Base-by-base conservation (phyloP, 2,888 invertebrate species). In the Cephus spinipes region DNA sequence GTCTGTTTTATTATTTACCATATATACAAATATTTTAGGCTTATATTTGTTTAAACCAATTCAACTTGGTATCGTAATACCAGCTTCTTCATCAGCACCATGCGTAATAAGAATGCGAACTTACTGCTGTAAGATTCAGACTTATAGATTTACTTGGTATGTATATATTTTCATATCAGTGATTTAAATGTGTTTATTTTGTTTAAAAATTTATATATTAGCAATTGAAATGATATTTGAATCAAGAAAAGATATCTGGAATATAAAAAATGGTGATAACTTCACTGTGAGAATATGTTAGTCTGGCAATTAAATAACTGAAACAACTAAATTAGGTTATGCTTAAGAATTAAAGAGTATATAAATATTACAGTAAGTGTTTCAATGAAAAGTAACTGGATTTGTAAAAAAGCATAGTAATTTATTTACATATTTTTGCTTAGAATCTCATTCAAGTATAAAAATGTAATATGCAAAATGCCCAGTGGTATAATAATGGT, bases 341-440 rank as follows among this genome's bases (percentile, higher is more conserved):
- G 9, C 55, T 55, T 23, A 23, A 9, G 40, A 55, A 55, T 55
- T 55, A 55, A 23, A 23, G 2, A 55, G 2, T 55, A 40, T 40
- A 6, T 40, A 23, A 1, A 9, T 55, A 55, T 55, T 23, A 9
- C 1, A 23, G 23, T 55, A 55, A 6, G 23, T 55, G 9, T 55
- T 55, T 23, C 55, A 55, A 55, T 23, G 2, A 6, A 55, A 55
- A 55, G 9, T 55, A 55, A 55, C 23, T 55, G 31, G 32, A 71
- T 79, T 78, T 40, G 12, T 79, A 74, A 55, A 81, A 78, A 81
- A 76, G 77, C 77, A 77, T 68, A 80, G 76, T 79, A 77, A 75
- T 82, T 81, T 83, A 83, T 83, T 82, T 83, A 83, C 82, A 83
- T 68, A 74, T 76, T 32, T 55, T 69, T 69, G 77, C 78, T 81